Evolutionary conservation across 2,888 invertebrate genomes (phyloP), one percentile per base, ranked within the genome.

Genomic region (Aleiodes alternator): DNA sequence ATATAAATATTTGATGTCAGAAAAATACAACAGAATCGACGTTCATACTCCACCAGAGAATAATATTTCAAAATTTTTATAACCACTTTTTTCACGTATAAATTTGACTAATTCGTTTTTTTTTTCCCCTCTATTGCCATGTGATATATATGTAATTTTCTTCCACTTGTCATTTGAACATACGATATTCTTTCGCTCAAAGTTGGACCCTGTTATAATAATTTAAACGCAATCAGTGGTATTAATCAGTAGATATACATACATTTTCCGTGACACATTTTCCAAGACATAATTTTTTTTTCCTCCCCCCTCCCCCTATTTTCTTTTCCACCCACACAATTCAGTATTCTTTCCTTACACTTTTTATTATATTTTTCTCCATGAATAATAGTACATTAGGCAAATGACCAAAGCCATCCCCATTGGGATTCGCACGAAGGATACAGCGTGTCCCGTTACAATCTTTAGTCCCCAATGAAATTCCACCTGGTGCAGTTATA

Each of bases 391-490:
- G 80, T 77, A 72, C 77, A 80, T 80, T 80, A 80, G 76, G 80
- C 77, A 80, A 80, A 80, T 80, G 75, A 76, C 74, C 73, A 64
- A 72, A 43, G 50, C 73, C 57, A 75, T 68, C 70, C 72, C 77
- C 68, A 69, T 71, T 68, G 78, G 79, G 79, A 76, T 74, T 76
- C 68, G 48, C 72, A 59, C 73, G 71, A 74, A 79, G 72, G 78
- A 78, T 76, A 78, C 72, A 74, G 64, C 76, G 61, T 64, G 74
- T 78, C 74, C 75, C 79, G 74, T 78, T 77, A 78, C 76, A 79
- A 79, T 80, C 78, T 79, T 79, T 76, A 75, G 73, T 78, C 75
- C 76, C 78, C 78, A 75, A 80, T 79, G 76, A 79, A 80, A 80
- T 79, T 80, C 71, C 75, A 68, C 68, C 66, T 73, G 71, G 78